Evolutionary conservation across 1,140 invertebrate species (phyloP).

Genomic region (Dufourea novaeangliae): DNA sequence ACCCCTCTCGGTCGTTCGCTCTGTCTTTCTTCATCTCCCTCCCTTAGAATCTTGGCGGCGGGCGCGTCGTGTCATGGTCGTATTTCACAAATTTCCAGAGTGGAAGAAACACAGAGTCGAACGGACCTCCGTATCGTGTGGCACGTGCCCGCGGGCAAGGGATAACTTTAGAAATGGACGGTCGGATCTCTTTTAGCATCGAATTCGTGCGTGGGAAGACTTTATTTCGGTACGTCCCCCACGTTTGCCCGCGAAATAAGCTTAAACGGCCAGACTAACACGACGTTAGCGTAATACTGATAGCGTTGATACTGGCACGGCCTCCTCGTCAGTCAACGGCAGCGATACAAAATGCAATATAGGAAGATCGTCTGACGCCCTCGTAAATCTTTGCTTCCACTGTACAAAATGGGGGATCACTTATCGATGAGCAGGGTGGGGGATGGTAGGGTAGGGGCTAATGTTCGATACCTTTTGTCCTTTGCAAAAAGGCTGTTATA

Average conservation of each 20-base stretch:
- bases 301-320: constrained; percentile 41
- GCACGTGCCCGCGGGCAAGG: constrained; percentile 57
- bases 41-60: constrained; percentile 8
- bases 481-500: background rate
- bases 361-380: constrained; percentile 25
- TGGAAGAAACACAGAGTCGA: constrained; percentile 33
- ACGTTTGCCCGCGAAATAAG: constrained; percentile 63
- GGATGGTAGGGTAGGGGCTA: background rate
- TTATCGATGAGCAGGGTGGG: background rate
- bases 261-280: constrained; percentile 62
- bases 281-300: constrained; percentile 34
- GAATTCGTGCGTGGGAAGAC: constrained; percentile 68
- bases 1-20: background rate
- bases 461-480: background rate
- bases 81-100: constrained; percentile 56
- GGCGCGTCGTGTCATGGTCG: constrained; percentile 18
- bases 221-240: constrained; percentile 66
- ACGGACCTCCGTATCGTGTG: constrained; percentile 41
- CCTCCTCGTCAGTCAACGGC: constrained; percentile 25
- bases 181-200: constrained; percentile 65
- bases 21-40: background rate
- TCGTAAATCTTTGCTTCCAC: constrained; percentile 7
- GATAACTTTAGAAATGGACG: constrained; percentile 70
- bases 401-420: constrained; percentile 1
- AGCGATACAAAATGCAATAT: background rate